These are phyloP conservation scores for Lagocephalus sceleratus DNA, from an alignment of 2,797 vertebrate species.

Conservation along the genomic window DNA sequence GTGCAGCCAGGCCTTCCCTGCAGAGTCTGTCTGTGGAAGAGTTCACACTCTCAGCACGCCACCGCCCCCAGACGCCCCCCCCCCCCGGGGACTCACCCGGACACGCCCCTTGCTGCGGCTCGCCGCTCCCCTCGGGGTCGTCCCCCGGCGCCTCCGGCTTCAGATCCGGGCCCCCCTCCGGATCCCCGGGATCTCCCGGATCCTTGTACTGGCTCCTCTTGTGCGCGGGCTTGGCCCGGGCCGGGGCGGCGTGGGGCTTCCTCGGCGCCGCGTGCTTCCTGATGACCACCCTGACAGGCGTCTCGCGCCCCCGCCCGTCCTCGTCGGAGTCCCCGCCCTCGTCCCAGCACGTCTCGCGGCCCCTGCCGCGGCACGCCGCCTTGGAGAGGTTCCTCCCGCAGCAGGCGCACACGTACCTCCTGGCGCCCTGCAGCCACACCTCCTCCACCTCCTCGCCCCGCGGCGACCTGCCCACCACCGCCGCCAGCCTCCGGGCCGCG, in stretches of 20 bases:
- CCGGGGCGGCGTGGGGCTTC: conserved; percentile 38
- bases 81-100: conserved; percentile 43
- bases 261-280: conserved; percentile 53
- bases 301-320: conserved; percentile 47
- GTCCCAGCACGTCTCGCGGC: conserved; percentile 38
- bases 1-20: conserved; percentile 35
- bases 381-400: conserved; percentile 69
- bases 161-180: conserved; percentile 20
- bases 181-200: neutral
- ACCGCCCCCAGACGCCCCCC: too few species aligned
- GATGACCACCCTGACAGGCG: conserved; percentile 37
- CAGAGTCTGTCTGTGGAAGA: conserved; percentile 54
- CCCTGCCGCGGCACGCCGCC: conserved; percentile 41
- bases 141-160: conserved; percentile 34
- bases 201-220: conserved; percentile 50
- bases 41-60: neutral
- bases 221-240: conserved; percentile 52
- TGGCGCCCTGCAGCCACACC: conserved; percentile 44
- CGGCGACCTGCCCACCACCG: conserved; percentile 11
- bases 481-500: conserved; percentile 28
- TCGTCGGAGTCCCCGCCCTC: conserved; percentile 67
- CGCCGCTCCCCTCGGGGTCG: conserved; percentile 25
- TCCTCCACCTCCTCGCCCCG: conserved; percentile 19
- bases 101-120: conserved; percentile 56
- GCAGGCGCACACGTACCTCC: conserved; percentile 59